phyloP scores from a whole-genome alignment of 2,888 invertebrate species.

The Choristoneura rosaceana region DNA sequence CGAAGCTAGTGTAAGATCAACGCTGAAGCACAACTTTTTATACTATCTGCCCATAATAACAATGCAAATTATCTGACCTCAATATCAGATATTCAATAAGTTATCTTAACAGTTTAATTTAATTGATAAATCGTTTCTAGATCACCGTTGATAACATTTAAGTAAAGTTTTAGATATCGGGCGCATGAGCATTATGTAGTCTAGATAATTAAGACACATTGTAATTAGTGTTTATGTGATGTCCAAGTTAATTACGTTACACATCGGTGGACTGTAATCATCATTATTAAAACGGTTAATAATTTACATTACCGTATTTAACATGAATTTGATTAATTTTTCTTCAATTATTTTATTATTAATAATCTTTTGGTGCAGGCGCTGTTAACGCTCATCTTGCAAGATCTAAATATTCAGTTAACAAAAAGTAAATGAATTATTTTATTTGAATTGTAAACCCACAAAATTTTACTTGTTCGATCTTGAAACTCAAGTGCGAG shows the following conservation, averaged over 20 bases:
- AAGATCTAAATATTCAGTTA: not conserved
- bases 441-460: not conserved
- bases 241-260: not conserved
- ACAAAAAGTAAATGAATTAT: not conserved
- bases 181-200: not conserved
- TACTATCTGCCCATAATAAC: conserved; percentile 3
- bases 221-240: conserved; percentile 4
- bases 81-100: conserved; percentile 1
- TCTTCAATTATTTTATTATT: not conserved
- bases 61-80: not conserved
- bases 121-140: not conserved
- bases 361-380: not conserved
- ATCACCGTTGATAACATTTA: not conserved
- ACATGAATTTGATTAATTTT: not conserved
- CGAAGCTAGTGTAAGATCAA: not conserved
- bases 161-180: not conserved
- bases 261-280: not conserved
- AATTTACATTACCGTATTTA: not conserved
- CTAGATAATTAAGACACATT: conserved; percentile 1
- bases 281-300: conserved; percentile 6
- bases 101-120: not conserved
- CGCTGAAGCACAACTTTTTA: not conserved
- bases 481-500: not conserved
- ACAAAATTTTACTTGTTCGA: not conserved
- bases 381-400: not conserved